These are phyloP conservation scores for Mallateleia sp. DNA, from an alignment of 2,888 invertebrate species.

Conservation along the genomic window DNA sequence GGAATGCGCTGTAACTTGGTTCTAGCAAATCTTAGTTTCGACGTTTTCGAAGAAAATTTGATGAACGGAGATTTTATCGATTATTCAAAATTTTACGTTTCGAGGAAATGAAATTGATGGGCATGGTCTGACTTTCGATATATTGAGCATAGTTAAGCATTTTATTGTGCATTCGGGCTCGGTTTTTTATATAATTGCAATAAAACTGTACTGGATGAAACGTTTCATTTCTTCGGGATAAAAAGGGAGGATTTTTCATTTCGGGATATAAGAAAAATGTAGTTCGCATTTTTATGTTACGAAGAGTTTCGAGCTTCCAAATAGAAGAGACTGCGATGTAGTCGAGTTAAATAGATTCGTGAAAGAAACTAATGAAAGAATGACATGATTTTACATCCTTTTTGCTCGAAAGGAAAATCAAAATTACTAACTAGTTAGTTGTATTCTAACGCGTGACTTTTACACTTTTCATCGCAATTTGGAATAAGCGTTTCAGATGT, in stretches of 20 bases:
- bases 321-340: slow-evolving; percentile 16
- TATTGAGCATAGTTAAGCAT: no score
- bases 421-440: no score
- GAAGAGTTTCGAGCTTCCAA: slow-evolving; percentile 28
- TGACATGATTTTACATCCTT: slow-evolving; percentile 15
- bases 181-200: no score
- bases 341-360: slow-evolving; percentile 40
- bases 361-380: slow-evolving; percentile 26
- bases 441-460: no score
- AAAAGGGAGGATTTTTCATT: slow-evolving; percentile 14
- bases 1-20: background rate
- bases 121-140: no score
- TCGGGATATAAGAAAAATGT: slow-evolving; percentile 11
- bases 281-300: slow-evolving; percentile 11
- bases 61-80: background rate
- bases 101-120: no score
- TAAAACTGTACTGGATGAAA: no score
- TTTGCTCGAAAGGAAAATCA: no score
- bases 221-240: background rate
- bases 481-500: no score
- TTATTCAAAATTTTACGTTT: no score
- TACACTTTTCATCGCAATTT: no score
- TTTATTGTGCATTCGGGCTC: background rate
- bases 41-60: background rate
- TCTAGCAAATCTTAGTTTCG: background rate